Conservation (phyloP, 1,140 invertebrate genomes). For the Araneus ventricosus region DNA sequence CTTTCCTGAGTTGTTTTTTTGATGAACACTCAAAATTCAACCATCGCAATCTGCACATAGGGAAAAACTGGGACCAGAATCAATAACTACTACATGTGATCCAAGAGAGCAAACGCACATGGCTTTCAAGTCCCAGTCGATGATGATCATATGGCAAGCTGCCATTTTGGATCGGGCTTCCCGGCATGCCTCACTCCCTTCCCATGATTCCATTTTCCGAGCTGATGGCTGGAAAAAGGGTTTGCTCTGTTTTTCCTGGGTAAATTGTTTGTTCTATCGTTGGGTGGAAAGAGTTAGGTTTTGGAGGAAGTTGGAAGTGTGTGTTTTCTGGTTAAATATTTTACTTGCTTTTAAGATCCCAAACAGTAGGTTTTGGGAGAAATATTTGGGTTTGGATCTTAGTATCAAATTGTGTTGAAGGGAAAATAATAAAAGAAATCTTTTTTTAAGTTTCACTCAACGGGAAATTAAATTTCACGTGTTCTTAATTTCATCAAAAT, state of each 20-base stretch:
- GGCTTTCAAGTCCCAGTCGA: not conserved
- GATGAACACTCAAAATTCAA: not conserved
- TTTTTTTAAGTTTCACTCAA: no score
- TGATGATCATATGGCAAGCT: slow-evolving; percentile 53
- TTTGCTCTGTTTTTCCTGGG: not conserved
- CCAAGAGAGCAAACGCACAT: not conserved
- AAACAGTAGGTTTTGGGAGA: not conserved
- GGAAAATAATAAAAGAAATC: no score
- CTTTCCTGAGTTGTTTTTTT: not conserved
- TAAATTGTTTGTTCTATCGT: not conserved
- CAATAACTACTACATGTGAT: not conserved
- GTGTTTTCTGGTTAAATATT: not conserved
- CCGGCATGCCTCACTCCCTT: slow-evolving; percentile 13
- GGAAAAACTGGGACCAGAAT: not conserved
- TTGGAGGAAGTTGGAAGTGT: not conserved
- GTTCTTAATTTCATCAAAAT: no score
- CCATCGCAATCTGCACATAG: not conserved
- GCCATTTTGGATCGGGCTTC: slow-evolving; percentile 40
- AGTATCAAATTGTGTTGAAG: no score
- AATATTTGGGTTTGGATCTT: not conserved
- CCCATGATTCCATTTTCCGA: slow-evolving; percentile 46
- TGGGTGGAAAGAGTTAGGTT: not conserved
- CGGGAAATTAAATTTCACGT: no score
- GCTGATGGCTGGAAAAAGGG: not conserved
- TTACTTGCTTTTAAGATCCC: not conserved